phyloP scores from a whole-genome alignment of 2,113 vertebrate genomes.

The Heterotilapia buettikoferi region DNA sequence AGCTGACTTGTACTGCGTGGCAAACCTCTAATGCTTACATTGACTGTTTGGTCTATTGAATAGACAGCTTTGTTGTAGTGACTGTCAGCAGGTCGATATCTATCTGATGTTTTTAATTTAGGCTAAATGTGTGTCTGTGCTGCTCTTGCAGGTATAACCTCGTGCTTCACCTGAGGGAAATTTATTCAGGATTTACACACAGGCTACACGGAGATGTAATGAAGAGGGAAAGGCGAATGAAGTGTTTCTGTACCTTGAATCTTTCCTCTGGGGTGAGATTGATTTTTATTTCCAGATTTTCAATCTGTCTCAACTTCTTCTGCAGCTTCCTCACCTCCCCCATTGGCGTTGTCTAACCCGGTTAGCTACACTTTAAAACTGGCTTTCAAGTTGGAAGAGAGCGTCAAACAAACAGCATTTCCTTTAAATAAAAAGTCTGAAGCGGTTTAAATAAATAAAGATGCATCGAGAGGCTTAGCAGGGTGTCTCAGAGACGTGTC shows the following conservation, averaged over 20 bases:
- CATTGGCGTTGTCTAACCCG: conserved; percentile 40
- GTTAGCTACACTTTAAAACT: not conserved
- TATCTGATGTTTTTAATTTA: not conserved
- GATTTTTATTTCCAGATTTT: conserved; percentile 77
- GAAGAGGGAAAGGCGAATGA: not conserved
- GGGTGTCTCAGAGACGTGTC: conserved; percentile 45
- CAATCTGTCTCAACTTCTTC: conserved; percentile 81
- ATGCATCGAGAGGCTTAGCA: not conserved
- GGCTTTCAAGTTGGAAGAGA: not conserved
- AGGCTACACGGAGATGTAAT: not conserved
- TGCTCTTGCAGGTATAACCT: not conserved
- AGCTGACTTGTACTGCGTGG: not conserved
- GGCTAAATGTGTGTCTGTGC: not conserved
- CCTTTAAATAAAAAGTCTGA: not conserved
- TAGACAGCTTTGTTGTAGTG: not conserved
- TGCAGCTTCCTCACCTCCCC: conserved; percentile 77
- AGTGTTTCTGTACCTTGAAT: conserved; percentile 70
- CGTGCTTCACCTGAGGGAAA: conserved; percentile 3
- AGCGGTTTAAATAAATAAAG: not conserved
- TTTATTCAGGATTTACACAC: not conserved
- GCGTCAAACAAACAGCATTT: not conserved
- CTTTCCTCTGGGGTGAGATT: conserved; percentile 70
- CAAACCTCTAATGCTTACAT: not conserved
- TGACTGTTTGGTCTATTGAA: not conserved
- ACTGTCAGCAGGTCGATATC: not conserved